phyloP scores from a whole-genome alignment of 1,140 invertebrate genomes.

The Andricus grossulariae region DNA sequence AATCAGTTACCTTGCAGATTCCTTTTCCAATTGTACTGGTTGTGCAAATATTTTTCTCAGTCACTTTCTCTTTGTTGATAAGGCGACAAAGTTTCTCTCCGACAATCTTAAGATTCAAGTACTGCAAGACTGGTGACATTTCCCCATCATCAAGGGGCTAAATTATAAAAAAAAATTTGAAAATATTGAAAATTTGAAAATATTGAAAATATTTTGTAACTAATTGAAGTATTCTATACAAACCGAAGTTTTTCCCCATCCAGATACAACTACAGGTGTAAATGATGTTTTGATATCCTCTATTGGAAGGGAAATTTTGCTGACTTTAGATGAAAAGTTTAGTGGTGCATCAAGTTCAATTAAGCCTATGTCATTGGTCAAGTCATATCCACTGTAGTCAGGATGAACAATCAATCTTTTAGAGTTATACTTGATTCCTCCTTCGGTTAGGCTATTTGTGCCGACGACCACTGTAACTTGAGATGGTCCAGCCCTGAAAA shows the following conservation, averaged over 20 bases:
- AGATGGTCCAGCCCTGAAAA: conserved; percentile 27
- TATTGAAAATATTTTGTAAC: not conserved
- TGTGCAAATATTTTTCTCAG: conserved; percentile 77
- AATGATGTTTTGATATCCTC: conserved; percentile 48
- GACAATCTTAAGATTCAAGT: conserved; percentile 48
- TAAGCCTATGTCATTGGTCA: conserved; percentile 74
- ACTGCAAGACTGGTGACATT: conserved; percentile 51
- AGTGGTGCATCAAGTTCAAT: conserved; percentile 65
- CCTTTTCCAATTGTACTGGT: conserved; percentile 77
- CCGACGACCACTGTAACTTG: conserved; percentile 46
- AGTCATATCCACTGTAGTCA: conserved; percentile 51
- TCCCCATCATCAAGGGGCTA: conserved; percentile 42
- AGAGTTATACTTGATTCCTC: conserved; percentile 55
- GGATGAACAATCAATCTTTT: conserved; percentile 64
- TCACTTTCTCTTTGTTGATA: conserved; percentile 34
- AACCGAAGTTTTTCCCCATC: conserved; percentile 70
- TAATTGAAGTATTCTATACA: not conserved
- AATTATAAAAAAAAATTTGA: not conserved
- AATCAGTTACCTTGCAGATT: conserved; percentile 76
- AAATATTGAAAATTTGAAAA: not conserved
- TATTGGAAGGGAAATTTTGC: conserved; percentile 48
- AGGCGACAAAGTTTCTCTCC: conserved; percentile 39
- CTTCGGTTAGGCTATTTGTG: conserved; percentile 50
- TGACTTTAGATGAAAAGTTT: conserved; percentile 60
- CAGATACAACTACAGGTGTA: conserved; percentile 62